Evolutionary conservation across 2,113 vertebrate species (phyloP).

Genomic region (Neolamprologus brichardi): DNA sequence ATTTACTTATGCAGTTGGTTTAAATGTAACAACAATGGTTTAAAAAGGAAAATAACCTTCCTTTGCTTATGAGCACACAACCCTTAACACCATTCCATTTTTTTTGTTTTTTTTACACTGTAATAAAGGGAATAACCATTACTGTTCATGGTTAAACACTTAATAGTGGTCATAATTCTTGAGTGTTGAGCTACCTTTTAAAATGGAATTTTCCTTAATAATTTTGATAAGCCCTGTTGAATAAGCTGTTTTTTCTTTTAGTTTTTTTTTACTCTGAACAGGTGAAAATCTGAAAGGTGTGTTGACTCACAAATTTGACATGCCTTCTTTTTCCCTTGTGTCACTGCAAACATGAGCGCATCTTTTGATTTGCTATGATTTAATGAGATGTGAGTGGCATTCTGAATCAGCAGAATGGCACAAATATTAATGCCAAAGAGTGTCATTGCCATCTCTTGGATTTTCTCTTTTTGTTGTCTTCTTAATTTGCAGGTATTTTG

Average conservation of each 20-base stretch:
- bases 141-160: conserved; percentile 3
- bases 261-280: neutral
- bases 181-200: neutral
- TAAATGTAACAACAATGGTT: conserved; percentile 10
- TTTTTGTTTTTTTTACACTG: conserved; percentile 1
- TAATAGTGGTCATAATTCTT: neutral
- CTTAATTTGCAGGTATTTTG: conserved; percentile 18
- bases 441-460: conserved; percentile 37
- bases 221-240: conserved; percentile 10
- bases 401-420: conserved; percentile 26
- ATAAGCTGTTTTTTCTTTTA: neutral
- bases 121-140: conserved; percentile 19
- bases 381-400: conserved; percentile 13
- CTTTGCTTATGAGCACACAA: conserved; percentile 64
- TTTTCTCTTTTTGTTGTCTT: neutral
- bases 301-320: neutral
- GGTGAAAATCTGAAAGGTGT: neutral
- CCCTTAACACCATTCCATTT: conserved; percentile 31
- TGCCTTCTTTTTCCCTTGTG: neutral
- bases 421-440: conserved; percentile 66
- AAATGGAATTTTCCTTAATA: neutral
- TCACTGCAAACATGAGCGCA: neutral
- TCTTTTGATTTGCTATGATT: neutral
- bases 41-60: neutral
- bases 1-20: neutral